Conservation (phyloP, 2,113 vertebrate species). For the Podarcis cretensis region DNA sequence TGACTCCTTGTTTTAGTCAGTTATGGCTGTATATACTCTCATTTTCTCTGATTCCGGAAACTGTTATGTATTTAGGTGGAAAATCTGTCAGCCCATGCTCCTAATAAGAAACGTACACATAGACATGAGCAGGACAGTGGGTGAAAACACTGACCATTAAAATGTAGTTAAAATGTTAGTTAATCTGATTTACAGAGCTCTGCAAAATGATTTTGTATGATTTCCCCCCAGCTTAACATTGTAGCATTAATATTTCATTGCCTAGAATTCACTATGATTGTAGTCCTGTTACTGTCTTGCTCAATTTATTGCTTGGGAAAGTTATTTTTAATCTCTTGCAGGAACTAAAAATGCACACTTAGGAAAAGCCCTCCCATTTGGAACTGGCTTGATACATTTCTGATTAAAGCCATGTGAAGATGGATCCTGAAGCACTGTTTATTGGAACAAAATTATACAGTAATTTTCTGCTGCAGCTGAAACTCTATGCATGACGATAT, state of each 20-base stretch:
- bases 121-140: conserved; percentile 27
- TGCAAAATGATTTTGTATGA: conserved; percentile 67
- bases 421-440: conserved; percentile 47
- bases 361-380: conserved; percentile 61
- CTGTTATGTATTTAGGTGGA: conserved; percentile 48
- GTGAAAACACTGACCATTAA: conserved; percentile 31
- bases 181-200: conserved; percentile 27
- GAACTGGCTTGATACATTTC: conserved; percentile 47
- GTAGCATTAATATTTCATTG: conserved; percentile 73
- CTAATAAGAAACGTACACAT: conserved; percentile 35
- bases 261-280: conserved; percentile 69
- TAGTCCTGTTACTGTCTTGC: conserved; percentile 67
- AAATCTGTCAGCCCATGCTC: conserved; percentile 52
- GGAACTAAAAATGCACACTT: conserved; percentile 64
- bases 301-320: conserved; percentile 71
- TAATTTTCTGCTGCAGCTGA: not conserved
- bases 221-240: conserved; percentile 59
- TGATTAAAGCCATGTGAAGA: conserved; percentile 49
- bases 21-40: conserved; percentile 49
- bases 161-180: conserved; percentile 31
- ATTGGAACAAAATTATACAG: conserved; percentile 37
- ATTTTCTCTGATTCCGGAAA: conserved; percentile 52
- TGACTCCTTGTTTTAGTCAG: conserved; percentile 55
- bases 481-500: not conserved
- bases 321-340: conserved; percentile 69